Conservation (phyloP, 1,140 invertebrate genomes). For the Drosophila watanabei region DNA sequence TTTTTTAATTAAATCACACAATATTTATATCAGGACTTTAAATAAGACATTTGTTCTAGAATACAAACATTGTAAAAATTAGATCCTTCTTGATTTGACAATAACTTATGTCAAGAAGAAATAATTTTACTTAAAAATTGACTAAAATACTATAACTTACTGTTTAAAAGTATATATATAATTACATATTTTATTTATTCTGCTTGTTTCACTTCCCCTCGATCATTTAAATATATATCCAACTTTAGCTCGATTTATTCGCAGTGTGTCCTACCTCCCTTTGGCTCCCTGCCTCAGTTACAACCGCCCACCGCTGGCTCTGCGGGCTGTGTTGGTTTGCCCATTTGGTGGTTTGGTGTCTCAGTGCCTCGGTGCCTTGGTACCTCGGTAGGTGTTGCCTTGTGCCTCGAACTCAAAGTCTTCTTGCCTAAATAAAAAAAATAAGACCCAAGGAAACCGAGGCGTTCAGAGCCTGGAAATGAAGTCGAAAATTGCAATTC, state of each 20-base stretch:
- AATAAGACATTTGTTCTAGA: neutral
- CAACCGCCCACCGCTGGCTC: slow-evolving; percentile 29
- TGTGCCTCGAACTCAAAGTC: slow-evolving; percentile 36
- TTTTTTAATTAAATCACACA: neutral
- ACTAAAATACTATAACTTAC: neutral
- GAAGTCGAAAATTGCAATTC: slow-evolving; percentile 84
- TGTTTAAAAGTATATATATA: neutral
- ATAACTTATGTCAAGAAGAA: neutral
- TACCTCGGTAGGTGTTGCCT: slow-evolving; percentile 73
- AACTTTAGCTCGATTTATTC: neutral
- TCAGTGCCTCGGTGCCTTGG: slow-evolving; percentile 30
- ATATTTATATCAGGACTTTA: neutral
- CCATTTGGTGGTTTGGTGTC: slow-evolving; percentile 53
- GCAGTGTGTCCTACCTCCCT: slow-evolving; percentile 8
- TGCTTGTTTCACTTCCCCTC: neutral
- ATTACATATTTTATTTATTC: neutral
- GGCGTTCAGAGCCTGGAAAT: slow-evolving; percentile 69
- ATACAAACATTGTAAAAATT: neutral
- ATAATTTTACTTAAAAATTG: neutral
- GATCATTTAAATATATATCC: neutral
- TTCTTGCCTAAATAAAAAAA: slow-evolving; percentile 11
- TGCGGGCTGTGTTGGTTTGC: slow-evolving; percentile 50
- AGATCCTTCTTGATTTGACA: neutral
- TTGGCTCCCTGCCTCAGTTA: slow-evolving; percentile 9
- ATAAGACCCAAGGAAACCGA: slow-evolving; percentile 20